Evolutionary conservation across 2,888 invertebrate genomes (phyloP).

Genomic region (Lysandra coridon): DNA sequence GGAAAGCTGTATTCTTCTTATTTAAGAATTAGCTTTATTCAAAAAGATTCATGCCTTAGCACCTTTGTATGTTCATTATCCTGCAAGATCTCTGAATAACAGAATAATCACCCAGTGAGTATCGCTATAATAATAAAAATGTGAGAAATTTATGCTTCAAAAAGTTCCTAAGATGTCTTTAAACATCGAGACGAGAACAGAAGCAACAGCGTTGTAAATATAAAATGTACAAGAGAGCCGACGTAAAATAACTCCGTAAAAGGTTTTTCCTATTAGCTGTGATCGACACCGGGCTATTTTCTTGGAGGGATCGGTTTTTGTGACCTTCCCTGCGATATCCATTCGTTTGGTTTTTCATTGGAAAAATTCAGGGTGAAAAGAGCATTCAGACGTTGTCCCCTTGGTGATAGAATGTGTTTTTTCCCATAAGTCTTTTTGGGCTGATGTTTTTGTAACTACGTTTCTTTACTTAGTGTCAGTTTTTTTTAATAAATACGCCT

Average conservation of each 20-base stretch:
- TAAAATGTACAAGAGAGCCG: not conserved
- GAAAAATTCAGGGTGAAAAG: constrained; percentile 12
- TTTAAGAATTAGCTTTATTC: not conserved
- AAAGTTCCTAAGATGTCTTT: not conserved
- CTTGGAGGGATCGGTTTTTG: constrained; percentile 22
- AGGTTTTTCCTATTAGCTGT: constrained; percentile 25
- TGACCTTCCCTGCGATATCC: constrained; percentile 13
- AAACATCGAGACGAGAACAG: not conserved
- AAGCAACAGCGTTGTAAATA: not conserved
- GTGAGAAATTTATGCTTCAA: not conserved
- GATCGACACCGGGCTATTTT: constrained; percentile 24
- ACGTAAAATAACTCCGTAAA: not conserved
- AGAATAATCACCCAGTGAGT: not conserved
- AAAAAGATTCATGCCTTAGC: not conserved
- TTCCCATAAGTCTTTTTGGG: not conserved
- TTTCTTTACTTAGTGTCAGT: not conserved
- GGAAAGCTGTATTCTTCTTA: too few relatives aligned
- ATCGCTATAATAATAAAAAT: not conserved
- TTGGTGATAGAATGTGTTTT: not conserved
- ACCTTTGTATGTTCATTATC: too few relatives aligned
- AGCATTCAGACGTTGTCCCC: not conserved
- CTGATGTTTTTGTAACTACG: not conserved
- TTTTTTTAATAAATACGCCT: not conserved
- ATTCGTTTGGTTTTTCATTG: constrained; percentile 28
- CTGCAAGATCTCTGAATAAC: not conserved